Conservation (phyloP, 2,113 vertebrate species). For the Peromyscus polionotus region DNA sequence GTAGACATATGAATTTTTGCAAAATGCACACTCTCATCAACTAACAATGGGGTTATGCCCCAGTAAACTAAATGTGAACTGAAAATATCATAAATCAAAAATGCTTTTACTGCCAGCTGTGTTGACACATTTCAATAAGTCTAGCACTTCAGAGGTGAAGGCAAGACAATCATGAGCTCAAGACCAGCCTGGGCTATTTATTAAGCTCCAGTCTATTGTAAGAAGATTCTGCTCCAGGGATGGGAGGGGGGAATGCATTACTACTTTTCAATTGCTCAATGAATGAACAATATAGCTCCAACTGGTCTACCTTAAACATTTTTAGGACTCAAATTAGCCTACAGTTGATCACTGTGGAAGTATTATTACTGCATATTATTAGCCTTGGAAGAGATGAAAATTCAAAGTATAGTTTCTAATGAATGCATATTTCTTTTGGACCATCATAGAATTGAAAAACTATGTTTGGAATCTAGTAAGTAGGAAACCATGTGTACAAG, state of each 20-base stretch:
- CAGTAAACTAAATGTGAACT: not conserved
- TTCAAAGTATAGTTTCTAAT: not conserved
- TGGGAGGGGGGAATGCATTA: not conserved
- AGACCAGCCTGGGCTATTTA: too few relatives aligned
- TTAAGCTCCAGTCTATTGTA: not conserved
- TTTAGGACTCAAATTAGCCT: not conserved
- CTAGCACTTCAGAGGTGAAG: not conserved
- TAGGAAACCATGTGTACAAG: not conserved
- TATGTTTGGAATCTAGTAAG: not conserved
- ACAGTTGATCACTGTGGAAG: not conserved
- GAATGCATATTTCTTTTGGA: not conserved
- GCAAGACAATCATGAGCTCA: not conserved
- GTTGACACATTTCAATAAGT: not conserved
- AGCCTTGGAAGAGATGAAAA: not conserved
- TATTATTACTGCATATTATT: not conserved
- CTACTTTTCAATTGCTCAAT: not conserved
- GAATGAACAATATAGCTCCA: not conserved
- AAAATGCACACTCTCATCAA: not conserved
- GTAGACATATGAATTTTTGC: not conserved
- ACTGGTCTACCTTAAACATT: not conserved
- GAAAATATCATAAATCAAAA: not conserved
- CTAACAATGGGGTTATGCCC: not conserved
- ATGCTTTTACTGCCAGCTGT: not conserved
- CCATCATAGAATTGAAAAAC: not conserved
- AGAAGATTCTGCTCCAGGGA: not conserved